Evolutionary conservation across 53 echinoderm and acorn worm species (phyloP).

Genomic region (Mesocentrotus franciscanus): DNA sequence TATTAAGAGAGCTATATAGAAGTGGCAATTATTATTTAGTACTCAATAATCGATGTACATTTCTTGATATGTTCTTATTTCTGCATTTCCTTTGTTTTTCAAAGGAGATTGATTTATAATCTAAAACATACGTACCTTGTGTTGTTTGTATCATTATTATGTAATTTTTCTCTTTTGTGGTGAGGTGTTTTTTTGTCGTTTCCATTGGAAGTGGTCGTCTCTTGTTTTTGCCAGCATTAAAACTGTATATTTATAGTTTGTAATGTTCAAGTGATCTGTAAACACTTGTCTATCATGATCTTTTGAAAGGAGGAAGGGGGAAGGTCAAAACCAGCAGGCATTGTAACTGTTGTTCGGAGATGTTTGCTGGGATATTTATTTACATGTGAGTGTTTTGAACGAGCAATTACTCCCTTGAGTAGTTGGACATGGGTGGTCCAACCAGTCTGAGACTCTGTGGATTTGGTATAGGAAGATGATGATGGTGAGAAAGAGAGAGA

Average conservation of each 20-base stretch:
- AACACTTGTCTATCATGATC: not conserved
- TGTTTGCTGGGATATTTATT: not conserved
- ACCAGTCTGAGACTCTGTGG: not conserved
- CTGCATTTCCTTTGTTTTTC: no score
- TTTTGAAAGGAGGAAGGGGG: not conserved
- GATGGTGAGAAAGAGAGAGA: no score
- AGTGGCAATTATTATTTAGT: no score
- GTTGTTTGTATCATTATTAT: no score
- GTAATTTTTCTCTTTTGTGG: no score
- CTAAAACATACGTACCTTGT: no score
- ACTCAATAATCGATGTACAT: no score
- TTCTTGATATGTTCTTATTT: no score
- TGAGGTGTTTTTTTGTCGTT: not conserved
- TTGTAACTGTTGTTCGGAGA: not conserved
- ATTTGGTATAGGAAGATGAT: no score
- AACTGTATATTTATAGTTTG: not conserved
- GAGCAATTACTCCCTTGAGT: conserved; percentile 36
- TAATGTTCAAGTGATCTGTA: not conserved
- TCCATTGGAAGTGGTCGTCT: not conserved
- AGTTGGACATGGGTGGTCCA: conserved; percentile 39
- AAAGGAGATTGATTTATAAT: no score
- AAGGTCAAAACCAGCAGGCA: conserved; percentile 6
- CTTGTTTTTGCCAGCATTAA: not conserved
- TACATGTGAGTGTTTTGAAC: conserved; percentile 21
- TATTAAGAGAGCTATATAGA: no score